Base-by-base conservation (phyloP, 2,888 invertebrate species). In the Melanargia galathea region DNA sequence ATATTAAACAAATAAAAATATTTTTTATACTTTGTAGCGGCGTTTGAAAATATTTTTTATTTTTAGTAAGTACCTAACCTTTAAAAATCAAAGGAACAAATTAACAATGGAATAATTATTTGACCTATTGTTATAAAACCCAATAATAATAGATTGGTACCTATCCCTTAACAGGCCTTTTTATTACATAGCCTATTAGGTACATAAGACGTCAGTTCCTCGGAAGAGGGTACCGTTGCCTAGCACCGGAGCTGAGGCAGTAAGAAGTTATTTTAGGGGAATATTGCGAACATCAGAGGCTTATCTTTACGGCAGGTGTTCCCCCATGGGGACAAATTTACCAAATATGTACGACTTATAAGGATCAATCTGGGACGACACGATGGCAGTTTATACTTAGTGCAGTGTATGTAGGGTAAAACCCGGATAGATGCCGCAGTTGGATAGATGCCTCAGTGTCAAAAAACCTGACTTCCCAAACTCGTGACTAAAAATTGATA, bases 271-370 rank as follows among this genome's bases (percentile, higher is more conserved):
- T 89, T 90, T 89, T 86, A 90, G 89, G 90, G 88, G 89, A 82
- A 86, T 87, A 87, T 87, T 87, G 85, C 85, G 86, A 82, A 82
- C 87, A 85, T 87, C 87, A 81, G 80, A 77, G 81, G 90, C 90
- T 91, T 91, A 91, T 91, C 91, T 91, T 90, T 90, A 90, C 89
- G 88, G 88, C 90, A 91, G 91, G 90, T 90, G 88, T 86, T 86
- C 87, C 81, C 78, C 77, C 70, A 74, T 75, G 74, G 76, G 81
- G 79, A 89, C 90, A 91, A 91, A 90, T 90, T 90, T 82, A 80
- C 84, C 80, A 84, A 90, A 91, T 89, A 87, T 86, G 87, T 83
- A 79, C 78, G 88, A 85, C 89, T 89, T 90, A 89, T 78, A 82
- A 79, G 87, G 90, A 87, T 90, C 87, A 85, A 73, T 78, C 68